These are phyloP conservation scores for Choloepus didactylus DNA, from an alignment of 2,797 vertebrate species.

Conservation along the genomic window DNA sequence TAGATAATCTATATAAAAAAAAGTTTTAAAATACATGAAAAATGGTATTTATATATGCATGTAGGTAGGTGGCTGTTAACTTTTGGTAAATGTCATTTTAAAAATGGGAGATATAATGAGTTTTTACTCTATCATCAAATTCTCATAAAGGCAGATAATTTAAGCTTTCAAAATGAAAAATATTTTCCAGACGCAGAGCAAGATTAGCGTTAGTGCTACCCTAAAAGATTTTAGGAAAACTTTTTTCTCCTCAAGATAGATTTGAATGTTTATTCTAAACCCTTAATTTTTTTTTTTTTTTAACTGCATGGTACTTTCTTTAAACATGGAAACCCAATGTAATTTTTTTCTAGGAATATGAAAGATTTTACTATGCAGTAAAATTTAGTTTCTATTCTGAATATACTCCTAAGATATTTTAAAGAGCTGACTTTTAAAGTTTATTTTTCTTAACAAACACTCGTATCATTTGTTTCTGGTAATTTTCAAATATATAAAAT, in stretches of 20 bases:
- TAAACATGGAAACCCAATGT: not conserved
- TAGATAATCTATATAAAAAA: not conserved
- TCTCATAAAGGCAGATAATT: not conserved
- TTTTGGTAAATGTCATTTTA: not conserved
- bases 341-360: not conserved
- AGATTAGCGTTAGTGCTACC: not conserved
- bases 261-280: slow-evolving; percentile 14
- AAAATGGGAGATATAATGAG: not conserved
- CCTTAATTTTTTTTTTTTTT: not conserved
- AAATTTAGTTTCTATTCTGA: slow-evolving; percentile 38
- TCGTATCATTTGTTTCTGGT: not conserved
- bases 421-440: not conserved
- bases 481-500: not conserved
- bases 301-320: not conserved
- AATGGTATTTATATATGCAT: not conserved
- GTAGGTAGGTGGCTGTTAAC: not conserved
- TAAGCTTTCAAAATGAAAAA: not conserved
- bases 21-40: slow-evolving; percentile 3
- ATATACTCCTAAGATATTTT: not conserved
- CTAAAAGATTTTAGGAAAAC: not conserved
- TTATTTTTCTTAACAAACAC: not conserved
- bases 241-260: not conserved
- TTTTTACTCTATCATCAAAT: not conserved
- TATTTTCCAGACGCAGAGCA: slow-evolving; percentile 20
- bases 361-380: not conserved